Evolutionary conservation across 1,140 invertebrate genomes (phyloP), one percentile per base, ranked within the genome.

Genomic region (Achatina immaculata): DNA sequence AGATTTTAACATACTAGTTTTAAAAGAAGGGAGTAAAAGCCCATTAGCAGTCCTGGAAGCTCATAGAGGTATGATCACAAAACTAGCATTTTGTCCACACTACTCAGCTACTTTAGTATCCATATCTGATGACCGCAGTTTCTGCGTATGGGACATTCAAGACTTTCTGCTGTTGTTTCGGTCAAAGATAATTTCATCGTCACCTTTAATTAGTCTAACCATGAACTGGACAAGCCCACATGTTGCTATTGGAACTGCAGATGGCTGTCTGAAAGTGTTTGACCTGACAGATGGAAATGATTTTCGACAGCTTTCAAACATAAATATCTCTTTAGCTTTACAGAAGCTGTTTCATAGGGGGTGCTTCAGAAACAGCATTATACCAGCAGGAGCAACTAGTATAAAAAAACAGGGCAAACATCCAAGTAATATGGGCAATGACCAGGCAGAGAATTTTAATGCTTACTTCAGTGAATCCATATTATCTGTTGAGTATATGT

Each of bases 231-330:
- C 69, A n/a, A 58, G 84, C 42, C 86, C 89, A 14, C 82, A 86
- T 31, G 85, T 90, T 78, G 84, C 87, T 38, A 83, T 90, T 58
- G 90, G 88, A 74, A 85, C 89, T 34, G 83, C 87, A 36, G 88
- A 90, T 85, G 89, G 90, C 21, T 81, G 85, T 79, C 82, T 90
- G 0, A 84, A 87, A 82, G 84, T 89, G 0, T 89, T 87, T 87
- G 89, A 90, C 76, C 80, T 90, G 65, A 86, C 84, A n/a, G 88
- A 90, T 82, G 87, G 88, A 34, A 87, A 89, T 81, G 85, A 85
- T n/a, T 90, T 90, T 72, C 80, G 89, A 31, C 85, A 84, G 80
- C 78, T 90, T n/a, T 81, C 87, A 82, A 87, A 88, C 34, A 36
- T 90, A 43, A 88, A 90, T 86, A 42, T 79, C 31, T 36, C 55